These are phyloP conservation scores for Sylvietta virens DNA, from an alignment of 2,113 vertebrate genomes.

Conservation along the genomic window DNA sequence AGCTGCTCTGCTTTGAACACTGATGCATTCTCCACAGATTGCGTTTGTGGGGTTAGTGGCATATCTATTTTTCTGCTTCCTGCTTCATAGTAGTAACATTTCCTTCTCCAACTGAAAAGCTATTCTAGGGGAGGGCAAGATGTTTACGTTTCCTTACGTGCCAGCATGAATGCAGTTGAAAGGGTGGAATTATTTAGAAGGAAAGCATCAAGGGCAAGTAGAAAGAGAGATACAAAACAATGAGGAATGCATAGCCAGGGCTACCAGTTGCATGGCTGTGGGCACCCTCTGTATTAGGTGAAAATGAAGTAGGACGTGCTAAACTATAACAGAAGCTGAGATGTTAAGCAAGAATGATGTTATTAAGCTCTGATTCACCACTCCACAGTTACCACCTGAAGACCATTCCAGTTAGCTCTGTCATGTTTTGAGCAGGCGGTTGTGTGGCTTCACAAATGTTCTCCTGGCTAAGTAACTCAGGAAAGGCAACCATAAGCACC, in stretches of 20 bases:
- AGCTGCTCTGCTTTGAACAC: neutral
- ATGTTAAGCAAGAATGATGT: neutral
- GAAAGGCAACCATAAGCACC: neutral
- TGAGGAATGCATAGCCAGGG: neutral
- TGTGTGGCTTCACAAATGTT: neutral
- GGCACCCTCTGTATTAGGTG: neutral
- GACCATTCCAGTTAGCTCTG: neutral
- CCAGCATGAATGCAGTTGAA: neutral
- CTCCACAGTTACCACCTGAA: neutral
- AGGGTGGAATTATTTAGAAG: neutral
- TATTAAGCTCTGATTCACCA: neutral
- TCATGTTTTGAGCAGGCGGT: neutral
- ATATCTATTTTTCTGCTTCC: neutral
- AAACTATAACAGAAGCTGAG: neutral
- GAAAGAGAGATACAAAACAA: neutral
- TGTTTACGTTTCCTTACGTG: accelerated
- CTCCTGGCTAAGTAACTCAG: neutral
- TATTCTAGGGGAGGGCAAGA: neutral
- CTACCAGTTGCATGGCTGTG: neutral
- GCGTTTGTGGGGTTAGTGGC: neutral
- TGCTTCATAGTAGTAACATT: neutral
- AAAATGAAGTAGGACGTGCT: neutral
- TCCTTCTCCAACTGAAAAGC: neutral
- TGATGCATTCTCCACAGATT: neutral
- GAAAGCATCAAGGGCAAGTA: neutral